These are phyloP conservation scores for Xyrichtys novacula DNA, from an alignment of 2,797 vertebrate species.

Conservation along the genomic window DNA sequence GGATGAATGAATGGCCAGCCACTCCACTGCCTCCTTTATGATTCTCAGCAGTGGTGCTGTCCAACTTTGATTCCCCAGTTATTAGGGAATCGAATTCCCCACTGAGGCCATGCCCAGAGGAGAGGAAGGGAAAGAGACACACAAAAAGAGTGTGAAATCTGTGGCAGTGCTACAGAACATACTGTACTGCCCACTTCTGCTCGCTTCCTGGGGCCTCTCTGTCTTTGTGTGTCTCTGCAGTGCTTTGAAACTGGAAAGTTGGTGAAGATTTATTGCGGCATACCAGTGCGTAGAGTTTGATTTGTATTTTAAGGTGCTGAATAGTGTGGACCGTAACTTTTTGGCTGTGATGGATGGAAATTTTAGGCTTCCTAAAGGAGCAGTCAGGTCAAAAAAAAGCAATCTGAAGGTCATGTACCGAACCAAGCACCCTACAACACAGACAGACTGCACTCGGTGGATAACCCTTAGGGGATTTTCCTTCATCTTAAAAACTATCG, in stretches of 20 bases:
- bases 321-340: slow-evolving; percentile 10
- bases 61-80: slow-evolving; percentile 84
- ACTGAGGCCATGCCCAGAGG: slow-evolving; percentile 73
- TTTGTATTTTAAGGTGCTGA: slow-evolving; percentile 1
- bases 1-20: slow-evolving; percentile 77
- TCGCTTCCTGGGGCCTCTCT: slow-evolving; percentile 74
- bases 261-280: slow-evolving; percentile 21
- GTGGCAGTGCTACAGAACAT: slow-evolving; percentile 73
- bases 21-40: slow-evolving; percentile 81
- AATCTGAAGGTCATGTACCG: slow-evolving; percentile 47
- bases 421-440: slow-evolving; percentile 36
- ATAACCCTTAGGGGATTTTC: slow-evolving; percentile 60
- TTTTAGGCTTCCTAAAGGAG: slow-evolving; percentile 14
- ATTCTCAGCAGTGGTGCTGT: slow-evolving; percentile 80
- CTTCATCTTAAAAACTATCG: slow-evolving; percentile 77
- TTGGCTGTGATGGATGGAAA: not conserved
- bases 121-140: slow-evolving; percentile 78
- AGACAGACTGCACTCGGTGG: slow-evolving; percentile 37
- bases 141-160: slow-evolving; percentile 81
- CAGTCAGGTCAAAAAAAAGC: slow-evolving; percentile 23
- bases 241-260: slow-evolving; percentile 4
- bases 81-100: slow-evolving; percentile 82
- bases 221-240: slow-evolving; percentile 59
- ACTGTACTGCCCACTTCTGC: slow-evolving; percentile 76
- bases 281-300: not conserved